A percentile compares a stretch with the other conserved stretches of the same genome.
These are phyloP conservation scores for Diplosoma virens DNA, from an alignment of 23 tunicate genomes.

Conservation along the genomic window DNA sequence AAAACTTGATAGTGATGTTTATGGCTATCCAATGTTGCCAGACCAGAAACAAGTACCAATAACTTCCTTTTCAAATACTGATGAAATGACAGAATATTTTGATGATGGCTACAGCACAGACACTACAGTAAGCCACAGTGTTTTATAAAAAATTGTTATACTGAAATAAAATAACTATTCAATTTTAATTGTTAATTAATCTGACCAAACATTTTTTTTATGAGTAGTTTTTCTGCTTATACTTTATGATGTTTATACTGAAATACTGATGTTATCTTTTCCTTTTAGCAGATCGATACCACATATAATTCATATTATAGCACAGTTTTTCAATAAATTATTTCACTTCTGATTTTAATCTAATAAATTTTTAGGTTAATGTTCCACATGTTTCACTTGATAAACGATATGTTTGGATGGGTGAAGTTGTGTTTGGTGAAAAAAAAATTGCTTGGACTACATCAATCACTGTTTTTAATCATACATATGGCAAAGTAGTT, in stretches of 20 bases:
- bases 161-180: neutral
- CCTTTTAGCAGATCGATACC: too few relatives aligned
- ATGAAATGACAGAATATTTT: constrained; percentile 59
- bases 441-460: constrained; percentile 15
- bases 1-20: constrained; percentile 46
- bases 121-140: constrained; percentile 49
- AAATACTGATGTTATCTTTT: too few relatives aligned
- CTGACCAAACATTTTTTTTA: neutral
- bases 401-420: constrained; percentile 61
- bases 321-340: neutral
- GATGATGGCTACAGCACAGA: constrained; percentile 86
- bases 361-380: constrained; percentile 29
- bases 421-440: constrained; percentile 34
- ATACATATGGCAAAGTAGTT: constrained; percentile 75
- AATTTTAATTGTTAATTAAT: neutral
- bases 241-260: too few relatives aligned
- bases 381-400: constrained; percentile 87
- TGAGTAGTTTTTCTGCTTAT: neutral
- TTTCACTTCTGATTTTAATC: neutral
- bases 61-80: neutral
- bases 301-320: too few relatives aligned
- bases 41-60: neutral
- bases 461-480: constrained; percentile 60
- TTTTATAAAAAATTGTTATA: neutral
- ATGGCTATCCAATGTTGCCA: constrained; percentile 26